These are phyloP conservation scores for Meiosimyza decipiens DNA, from an alignment of 2,888 invertebrate genomes.

Conservation along the genomic window DNA sequence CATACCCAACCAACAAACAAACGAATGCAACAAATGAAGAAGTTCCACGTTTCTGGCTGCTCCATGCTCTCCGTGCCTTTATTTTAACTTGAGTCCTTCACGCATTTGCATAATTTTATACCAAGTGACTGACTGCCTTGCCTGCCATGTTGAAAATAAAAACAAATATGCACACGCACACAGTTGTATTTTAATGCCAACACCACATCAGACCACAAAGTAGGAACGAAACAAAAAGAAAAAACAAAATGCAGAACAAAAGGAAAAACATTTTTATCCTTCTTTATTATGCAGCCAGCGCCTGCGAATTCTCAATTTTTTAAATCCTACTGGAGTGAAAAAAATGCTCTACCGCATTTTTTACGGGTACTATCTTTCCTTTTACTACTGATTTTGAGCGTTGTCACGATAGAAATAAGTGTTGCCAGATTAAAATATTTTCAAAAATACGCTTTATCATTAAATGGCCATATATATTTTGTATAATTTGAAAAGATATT, in stretches of 20 bases:
- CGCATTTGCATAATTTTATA: conserved; percentile 30
- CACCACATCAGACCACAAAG: conserved; percentile 4
- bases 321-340: not conserved
- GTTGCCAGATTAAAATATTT: too few relatives aligned
- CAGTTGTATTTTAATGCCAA: not conserved
- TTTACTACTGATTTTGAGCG: too few relatives aligned
- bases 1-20: conserved; percentile 3
- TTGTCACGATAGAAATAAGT: too few relatives aligned
- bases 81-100: conserved; percentile 39
- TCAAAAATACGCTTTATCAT: too few relatives aligned
- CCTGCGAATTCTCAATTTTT: conserved; percentile 8
- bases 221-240: conserved; percentile 28
- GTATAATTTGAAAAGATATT: too few relatives aligned
- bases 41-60: conserved; percentile 25
- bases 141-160: not conserved
- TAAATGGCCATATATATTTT: too few relatives aligned
- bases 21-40: conserved; percentile 12
- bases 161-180: not conserved
- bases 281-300: conserved; percentile 52
- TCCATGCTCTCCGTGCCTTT: not conserved
- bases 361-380: not conserved
- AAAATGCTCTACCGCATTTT: not conserved
- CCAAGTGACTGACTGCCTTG: conserved; percentile 9
- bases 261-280: conserved; percentile 44
- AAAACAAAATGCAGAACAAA: conserved; percentile 28